phyloP scores from a whole-genome alignment of 2,888 invertebrate species.

The Ophion costatus region DNA sequence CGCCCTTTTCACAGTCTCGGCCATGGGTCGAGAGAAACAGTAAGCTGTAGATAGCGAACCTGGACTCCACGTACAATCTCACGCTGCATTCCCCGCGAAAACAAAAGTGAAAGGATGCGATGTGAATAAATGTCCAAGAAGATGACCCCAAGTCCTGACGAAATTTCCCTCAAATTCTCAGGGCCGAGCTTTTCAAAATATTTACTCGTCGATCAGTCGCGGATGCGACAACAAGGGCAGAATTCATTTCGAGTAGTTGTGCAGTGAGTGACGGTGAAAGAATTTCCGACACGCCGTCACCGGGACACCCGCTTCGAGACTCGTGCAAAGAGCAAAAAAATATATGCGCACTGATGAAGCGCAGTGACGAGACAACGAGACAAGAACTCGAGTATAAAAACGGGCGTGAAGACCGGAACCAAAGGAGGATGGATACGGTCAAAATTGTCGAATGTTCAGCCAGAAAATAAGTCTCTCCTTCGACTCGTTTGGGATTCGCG shows the following conservation, averaged over 20 bases:
- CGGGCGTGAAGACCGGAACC: slow-evolving; percentile 60
- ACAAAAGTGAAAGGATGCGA: neutral
- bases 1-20: neutral
- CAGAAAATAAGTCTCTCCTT: slow-evolving; percentile 19
- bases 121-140: neutral
- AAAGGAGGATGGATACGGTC: slow-evolving; percentile 47
- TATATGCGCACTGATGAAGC: neutral
- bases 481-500: neutral
- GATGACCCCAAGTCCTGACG: neutral
- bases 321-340: neutral
- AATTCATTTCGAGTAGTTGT: slow-evolving; percentile 12
- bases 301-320: slow-evolving; percentile 14
- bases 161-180: neutral
- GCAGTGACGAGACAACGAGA: slow-evolving; percentile 17
- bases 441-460: slow-evolving; percentile 22
- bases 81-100: slow-evolving; percentile 1
- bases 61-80: neutral
- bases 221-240: slow-evolving; percentile 17
- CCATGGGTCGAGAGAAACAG: neutral
- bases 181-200: slow-evolving; percentile 43
- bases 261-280: slow-evolving; percentile 13
- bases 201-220: slow-evolving; percentile 55
- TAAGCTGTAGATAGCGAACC: slow-evolving; percentile 11
- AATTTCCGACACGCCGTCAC: slow-evolving; percentile 45
- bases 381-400: slow-evolving; percentile 41